phyloP scores from a whole-genome alignment of 2,797 vertebrate species.

The Cuniculus paca region DNA sequence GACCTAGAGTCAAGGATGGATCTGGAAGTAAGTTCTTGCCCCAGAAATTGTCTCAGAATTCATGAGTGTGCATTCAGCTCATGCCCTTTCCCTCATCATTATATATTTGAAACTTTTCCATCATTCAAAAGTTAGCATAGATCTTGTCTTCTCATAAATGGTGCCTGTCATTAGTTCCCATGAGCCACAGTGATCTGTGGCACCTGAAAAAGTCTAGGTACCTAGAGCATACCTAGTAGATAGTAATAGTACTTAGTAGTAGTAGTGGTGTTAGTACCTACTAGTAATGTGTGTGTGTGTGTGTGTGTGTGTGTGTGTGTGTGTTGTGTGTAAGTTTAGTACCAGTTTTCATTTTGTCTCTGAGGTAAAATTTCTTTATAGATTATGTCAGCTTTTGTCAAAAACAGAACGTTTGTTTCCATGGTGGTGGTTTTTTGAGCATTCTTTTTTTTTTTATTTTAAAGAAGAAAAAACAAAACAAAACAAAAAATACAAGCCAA shows the following conservation, averaged over 20 bases:
- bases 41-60: not conserved
- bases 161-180: not conserved
- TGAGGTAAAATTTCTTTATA: not conserved
- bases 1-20: conserved; percentile 96
- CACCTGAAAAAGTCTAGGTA: not conserved
- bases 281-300: not conserved
- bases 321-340: not conserved
- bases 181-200: not conserved
- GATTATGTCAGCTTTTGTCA: not conserved
- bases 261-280: not conserved
- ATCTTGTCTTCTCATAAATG: not conserved
- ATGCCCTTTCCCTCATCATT: not conserved
- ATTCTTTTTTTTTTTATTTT: no score
- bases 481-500: no score
- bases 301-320: not conserved
- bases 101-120: not conserved
- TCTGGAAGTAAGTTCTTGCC: conserved; percentile 94
- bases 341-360: not conserved
- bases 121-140: not conserved
- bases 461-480: no score
- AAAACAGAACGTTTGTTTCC: conserved; percentile 18
- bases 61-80: not conserved
- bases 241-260: not conserved
- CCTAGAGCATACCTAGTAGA: not conserved
- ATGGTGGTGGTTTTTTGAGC: conserved; percentile 2